Base-by-base conservation (phyloP, 2,113 vertebrate genomes). In the Epinephelus cyanopodus region DNA sequence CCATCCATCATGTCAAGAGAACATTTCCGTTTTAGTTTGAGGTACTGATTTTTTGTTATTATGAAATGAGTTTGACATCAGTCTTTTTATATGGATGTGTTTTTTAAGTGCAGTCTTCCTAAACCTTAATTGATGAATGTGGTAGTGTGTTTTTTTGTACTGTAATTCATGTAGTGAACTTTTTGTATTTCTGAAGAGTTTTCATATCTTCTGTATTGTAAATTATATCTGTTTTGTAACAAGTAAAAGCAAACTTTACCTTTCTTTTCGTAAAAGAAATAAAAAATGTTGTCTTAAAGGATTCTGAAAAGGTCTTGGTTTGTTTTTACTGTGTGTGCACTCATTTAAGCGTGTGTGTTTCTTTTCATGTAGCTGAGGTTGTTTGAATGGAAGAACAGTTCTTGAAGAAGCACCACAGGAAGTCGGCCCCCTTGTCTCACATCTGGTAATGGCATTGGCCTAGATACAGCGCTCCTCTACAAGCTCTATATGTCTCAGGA, bases 371-470 rank as follows among this genome's bases (percentile, higher is more conserved):
- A 7, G 45, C 33, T 47, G 47, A 61, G 21, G 64, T 70, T 74
- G 48, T 65, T 12, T 74, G 25, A 53, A 57, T 73, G 39, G 47
- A 73, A 45, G 56, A 67, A 45, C 19, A 58, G 63, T 58, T 72
- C 42, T 72, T 71, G 21, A 81, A 89, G 52, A 79, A 80, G 52
- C 63, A 64, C 63, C 56, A 80, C 80, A 92, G 91, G 91, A 94
- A 94, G 77, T 86, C 83, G 74, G 62, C 87, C 77, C 71, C 82
- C 88, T 72, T 86, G 64, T 80, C 42, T 87, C 74, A 92, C 95
- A 95, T 95, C 94, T 96, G 95, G 87, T 89, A 90, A 90, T 83
- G 68, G 15, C 83, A 92, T 95, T 94, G 83, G 65, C 88, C 91
- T 92, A 91, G 45, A 94, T 92, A 83, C 85, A 72, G 75, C 12